Percentiles rank a stretch among this genome's conserved stretches.
Conservation (phyloP, 2,797 vertebrate genomes). For the Parauchenoglanis ngamensis region DNA sequence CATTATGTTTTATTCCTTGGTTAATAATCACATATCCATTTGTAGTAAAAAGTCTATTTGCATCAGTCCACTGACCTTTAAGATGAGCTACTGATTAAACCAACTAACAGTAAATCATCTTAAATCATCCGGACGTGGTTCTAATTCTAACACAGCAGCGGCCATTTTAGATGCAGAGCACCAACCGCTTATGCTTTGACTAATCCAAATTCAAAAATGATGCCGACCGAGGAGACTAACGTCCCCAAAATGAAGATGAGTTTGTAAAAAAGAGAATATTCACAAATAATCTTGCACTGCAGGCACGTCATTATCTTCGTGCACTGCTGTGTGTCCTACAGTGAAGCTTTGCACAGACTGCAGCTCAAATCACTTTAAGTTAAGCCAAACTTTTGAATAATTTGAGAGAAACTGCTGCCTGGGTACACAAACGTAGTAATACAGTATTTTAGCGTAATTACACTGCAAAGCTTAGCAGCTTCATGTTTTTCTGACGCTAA, state of each 20-base stretch:
- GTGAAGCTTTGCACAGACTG: slow-evolving; percentile 40
- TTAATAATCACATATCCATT: slow-evolving; percentile 26
- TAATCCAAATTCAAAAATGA: slow-evolving; percentile 30
- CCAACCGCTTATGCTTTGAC: not conserved
- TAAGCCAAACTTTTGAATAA: slow-evolving; percentile 44
- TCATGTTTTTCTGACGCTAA: slow-evolving; percentile 4
- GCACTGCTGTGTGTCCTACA: slow-evolving; percentile 44
- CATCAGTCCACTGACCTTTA: slow-evolving; percentile 6
- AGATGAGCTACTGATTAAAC: slow-evolving; percentile 21
- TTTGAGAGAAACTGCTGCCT: slow-evolving; percentile 6
- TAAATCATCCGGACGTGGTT: slow-evolving; percentile 18
- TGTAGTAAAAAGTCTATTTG: slow-evolving; percentile 16
- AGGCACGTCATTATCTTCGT: slow-evolving; percentile 39
- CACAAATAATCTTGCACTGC: slow-evolving; percentile 42
- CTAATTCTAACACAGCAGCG: not conserved
- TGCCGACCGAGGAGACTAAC: not conserved
- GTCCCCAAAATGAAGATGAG: slow-evolving; percentile 25
- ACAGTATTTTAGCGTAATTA: slow-evolving; percentile 37
- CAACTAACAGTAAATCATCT: not conserved
- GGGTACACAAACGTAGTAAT: slow-evolving; percentile 25
- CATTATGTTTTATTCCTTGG: not conserved
- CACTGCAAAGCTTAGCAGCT: slow-evolving; percentile 7
- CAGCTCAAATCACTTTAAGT: slow-evolving; percentile 35
- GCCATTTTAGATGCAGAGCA: slow-evolving; percentile 3
- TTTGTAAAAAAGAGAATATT: slow-evolving; percentile 5